These are phyloP conservation scores for Discoglossus pictus DNA, from an alignment of 2,797 vertebrate genomes.

Conservation along the genomic window DNA sequence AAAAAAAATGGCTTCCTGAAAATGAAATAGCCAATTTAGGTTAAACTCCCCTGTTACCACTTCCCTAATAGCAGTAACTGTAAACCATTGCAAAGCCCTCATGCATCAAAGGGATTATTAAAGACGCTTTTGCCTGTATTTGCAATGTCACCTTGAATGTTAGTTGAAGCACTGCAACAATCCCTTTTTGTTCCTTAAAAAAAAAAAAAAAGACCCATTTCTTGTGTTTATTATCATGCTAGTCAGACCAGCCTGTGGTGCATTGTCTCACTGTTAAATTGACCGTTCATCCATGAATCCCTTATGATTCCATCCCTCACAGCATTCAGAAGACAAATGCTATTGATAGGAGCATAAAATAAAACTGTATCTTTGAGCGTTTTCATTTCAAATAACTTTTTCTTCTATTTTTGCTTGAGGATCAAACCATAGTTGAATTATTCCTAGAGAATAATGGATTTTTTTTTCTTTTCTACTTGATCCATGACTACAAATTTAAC, in stretches of 20 bases:
- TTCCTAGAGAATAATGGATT: background rate
- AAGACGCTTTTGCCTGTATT: slow-evolving; percentile 13
- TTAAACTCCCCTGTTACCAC: no score
- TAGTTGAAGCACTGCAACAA: background rate
- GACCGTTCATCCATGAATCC: slow-evolving; percentile 36
- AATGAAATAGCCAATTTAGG: no score
- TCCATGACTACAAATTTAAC: background rate
- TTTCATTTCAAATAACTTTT: background rate
- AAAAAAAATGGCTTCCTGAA: no score
- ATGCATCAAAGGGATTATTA: no score
- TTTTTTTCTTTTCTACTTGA: no score
- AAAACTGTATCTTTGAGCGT: no score
- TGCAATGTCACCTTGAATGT: slow-evolving; percentile 11
- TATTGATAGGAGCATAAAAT: slow-evolving; percentile 10
- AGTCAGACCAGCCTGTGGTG: slow-evolving; percentile 26
- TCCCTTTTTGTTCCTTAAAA: background rate
- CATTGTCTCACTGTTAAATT: slow-evolving; percentile 32
- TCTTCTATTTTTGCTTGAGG: slow-evolving; percentile 11
- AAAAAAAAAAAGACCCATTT: no score
- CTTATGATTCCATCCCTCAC: slow-evolving; percentile 22
- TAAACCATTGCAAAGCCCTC: no score
- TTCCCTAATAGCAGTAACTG: no score
- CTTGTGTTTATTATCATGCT: slow-evolving; percentile 8
- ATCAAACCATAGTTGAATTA: background rate
- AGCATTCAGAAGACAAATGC: slow-evolving; percentile 25